These are phyloP conservation scores for Pseudoatta argentina DNA, from an alignment of 1,140 invertebrate genomes.

Conservation along the genomic window DNA sequence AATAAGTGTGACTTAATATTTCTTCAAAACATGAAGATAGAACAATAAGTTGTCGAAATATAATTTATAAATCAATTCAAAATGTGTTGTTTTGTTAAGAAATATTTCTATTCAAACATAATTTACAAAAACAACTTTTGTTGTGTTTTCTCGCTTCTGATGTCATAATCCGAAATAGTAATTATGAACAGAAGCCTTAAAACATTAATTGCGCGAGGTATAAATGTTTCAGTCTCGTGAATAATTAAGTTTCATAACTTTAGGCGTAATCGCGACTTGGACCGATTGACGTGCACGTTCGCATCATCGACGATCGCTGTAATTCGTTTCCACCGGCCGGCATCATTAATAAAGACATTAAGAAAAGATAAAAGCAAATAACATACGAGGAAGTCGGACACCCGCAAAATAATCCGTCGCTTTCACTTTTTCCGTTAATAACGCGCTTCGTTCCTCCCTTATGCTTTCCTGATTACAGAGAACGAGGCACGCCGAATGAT, in stretches of 20 bases:
- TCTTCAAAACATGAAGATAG: too few species aligned
- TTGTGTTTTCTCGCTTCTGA: too few species aligned
- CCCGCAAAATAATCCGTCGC: constrained; percentile 43
- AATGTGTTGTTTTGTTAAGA: too few species aligned
- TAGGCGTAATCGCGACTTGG: constrained; percentile 12
- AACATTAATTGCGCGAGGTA: constrained; percentile 27
- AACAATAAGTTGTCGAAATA: too few species aligned
- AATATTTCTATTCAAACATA: too few species aligned
- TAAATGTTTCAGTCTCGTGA: constrained; percentile 15
- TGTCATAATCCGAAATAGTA: too few species aligned
- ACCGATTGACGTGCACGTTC: neutral
- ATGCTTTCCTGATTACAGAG: constrained; percentile 39
- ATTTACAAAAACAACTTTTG: too few species aligned
- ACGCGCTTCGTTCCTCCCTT: constrained; percentile 3
- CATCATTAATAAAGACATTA: constrained; percentile 31
- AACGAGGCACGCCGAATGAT: constrained; percentile 1
- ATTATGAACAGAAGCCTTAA: neutral
- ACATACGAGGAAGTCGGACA: constrained; percentile 41
- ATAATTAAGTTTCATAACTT: constrained; percentile 50
- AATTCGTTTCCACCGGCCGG: constrained; percentile 4
- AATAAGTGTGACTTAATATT: too few species aligned
- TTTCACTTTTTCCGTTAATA: constrained; percentile 67
- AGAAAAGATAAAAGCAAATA: constrained; percentile 22
- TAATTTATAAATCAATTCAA: too few species aligned
- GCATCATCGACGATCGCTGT: constrained; percentile 1